Evolutionary conservation across 2,888 invertebrate species (phyloP).

Genomic region (Cephus spinipes): DNA sequence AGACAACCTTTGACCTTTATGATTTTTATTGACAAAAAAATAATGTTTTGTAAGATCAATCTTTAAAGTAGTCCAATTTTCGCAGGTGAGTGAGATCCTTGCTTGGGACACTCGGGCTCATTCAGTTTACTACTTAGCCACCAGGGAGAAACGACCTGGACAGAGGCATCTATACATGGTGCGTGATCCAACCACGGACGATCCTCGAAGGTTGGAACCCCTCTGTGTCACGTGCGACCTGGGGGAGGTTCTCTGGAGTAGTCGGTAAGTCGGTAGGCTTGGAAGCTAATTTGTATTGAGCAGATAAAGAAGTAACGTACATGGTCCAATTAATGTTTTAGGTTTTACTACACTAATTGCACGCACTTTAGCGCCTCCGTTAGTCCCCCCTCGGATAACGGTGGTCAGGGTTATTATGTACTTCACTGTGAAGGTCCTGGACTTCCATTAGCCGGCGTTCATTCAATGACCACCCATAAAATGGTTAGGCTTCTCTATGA

Average conservation of each 20-base stretch:
- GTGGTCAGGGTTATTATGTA: constrained; percentile 73
- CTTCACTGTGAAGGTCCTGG: constrained; percentile 94
- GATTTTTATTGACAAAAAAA: not conserved
- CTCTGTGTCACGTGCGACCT: constrained; percentile 89
- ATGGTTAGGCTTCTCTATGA: constrained; percentile 83
- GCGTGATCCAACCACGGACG: constrained; percentile 79
- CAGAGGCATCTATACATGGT: constrained; percentile 91
- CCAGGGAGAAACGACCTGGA: constrained; percentile 85
- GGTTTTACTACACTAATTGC: constrained; percentile 83
- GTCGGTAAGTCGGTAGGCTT: constrained; percentile 68
- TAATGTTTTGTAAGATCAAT: not conserved
- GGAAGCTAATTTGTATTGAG: not conserved
- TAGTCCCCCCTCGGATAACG: constrained; percentile 59
- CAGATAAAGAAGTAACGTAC: too few species aligned
- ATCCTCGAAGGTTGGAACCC: constrained; percentile 77
- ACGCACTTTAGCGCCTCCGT: constrained; percentile 86
- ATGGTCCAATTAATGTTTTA: constrained; percentile 19
- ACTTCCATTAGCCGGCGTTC: constrained; percentile 85
- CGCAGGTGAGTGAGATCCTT: constrained; percentile 74
- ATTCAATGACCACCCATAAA: constrained; percentile 81
- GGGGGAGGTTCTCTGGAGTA: constrained; percentile 81
- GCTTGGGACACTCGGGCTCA: constrained; percentile 88
- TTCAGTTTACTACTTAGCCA: constrained; percentile 81
- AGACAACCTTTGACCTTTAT: constrained; percentile 34
- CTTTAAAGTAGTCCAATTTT: not conserved